These are phyloP conservation scores for Parus major DNA, from an alignment of 2,113 vertebrate genomes.

Conservation along the genomic window DNA sequence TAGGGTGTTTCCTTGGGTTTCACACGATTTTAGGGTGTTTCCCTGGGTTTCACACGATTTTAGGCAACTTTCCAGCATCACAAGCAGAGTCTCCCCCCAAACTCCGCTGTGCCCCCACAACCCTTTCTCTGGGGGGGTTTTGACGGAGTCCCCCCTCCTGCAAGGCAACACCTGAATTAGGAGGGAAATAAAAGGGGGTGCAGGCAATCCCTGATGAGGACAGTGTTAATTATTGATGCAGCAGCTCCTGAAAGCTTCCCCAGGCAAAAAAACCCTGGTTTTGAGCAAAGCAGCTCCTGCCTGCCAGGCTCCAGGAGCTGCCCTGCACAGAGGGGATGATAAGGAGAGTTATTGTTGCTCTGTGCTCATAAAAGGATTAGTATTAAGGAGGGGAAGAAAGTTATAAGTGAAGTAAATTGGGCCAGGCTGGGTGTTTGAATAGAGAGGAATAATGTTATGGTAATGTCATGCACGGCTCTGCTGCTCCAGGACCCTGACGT, in stretches of 20 bases:
- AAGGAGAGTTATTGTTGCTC: not conserved
- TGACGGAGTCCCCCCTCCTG: not conserved
- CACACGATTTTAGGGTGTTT: not conserved
- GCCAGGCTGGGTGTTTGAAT: not conserved
- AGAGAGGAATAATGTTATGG: not conserved
- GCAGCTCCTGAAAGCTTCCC: not conserved
- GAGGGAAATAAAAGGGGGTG: not conserved
- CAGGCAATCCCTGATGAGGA: not conserved
- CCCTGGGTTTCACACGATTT: not conserved
- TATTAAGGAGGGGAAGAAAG: not conserved
- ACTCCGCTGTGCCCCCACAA: rapidly evolving
- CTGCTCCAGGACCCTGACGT: not conserved
- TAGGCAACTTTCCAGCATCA: not conserved
- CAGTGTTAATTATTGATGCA: not conserved
- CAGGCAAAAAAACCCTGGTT: not conserved
- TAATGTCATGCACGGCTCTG: not conserved
- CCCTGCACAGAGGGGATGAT: not conserved
- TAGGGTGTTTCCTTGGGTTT: no score
- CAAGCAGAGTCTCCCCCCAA: rapidly evolving
- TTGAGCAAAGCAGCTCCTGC: not conserved
- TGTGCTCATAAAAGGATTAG: not conserved
- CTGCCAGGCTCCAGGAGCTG: not conserved
- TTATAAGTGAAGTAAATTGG: not conserved
- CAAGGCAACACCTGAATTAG: not conserved
- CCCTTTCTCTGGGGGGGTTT: rapidly evolving